Evolutionary conservation across 2,113 vertebrate genomes (phyloP), one percentile per base, ranked within the genome.

Genomic region (Chaetura pelagica): DNA sequence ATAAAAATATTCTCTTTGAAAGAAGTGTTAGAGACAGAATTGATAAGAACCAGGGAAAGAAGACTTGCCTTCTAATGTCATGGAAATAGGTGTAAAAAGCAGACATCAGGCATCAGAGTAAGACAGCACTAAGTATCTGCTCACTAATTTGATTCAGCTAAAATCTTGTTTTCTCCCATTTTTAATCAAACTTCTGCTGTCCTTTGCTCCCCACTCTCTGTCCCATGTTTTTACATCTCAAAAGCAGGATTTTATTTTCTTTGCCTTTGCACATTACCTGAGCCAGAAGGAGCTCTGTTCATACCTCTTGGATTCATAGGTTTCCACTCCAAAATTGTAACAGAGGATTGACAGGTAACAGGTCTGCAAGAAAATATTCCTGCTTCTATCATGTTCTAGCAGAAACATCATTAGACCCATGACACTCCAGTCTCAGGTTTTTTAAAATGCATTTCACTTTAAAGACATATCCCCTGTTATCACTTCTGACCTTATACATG

Each of bases 241-340:
- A 49, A 92, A 71, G 38, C 24, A 68, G 16, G 14, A 49, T 42
- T 64, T 66, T 54, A 26, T 42, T 72, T 67, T 44, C 35, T 78
- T 95, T 89, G 85, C 38, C 67, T 83, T 49, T 91, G 83, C 77
- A 90, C 40, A 52, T 97, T 98, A 99, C 99, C 99, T 98, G 94
- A 99, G 97, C 99, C 99, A 99, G 96, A 99, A 99, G 72, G 96
- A 97, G 84, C 98, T 99, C 88, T 99, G 98, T 75, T 99, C 98
- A 93, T 98, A 98, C 63, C 96, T 98, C 96, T 97, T 98, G 84
- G 93, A 9, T 91, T 98, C 97, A 84, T 99, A 98, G 12, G 97
- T 96, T 74, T 99, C 98, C 67, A 99, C 87, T 92, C 99, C 99
- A 96, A 99, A 99, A 96, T 99, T 99, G 95, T 99, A 99, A 94